Evolutionary conservation across 2,888 invertebrate genomes (phyloP).

Genomic region (Acleris laterana): DNA sequence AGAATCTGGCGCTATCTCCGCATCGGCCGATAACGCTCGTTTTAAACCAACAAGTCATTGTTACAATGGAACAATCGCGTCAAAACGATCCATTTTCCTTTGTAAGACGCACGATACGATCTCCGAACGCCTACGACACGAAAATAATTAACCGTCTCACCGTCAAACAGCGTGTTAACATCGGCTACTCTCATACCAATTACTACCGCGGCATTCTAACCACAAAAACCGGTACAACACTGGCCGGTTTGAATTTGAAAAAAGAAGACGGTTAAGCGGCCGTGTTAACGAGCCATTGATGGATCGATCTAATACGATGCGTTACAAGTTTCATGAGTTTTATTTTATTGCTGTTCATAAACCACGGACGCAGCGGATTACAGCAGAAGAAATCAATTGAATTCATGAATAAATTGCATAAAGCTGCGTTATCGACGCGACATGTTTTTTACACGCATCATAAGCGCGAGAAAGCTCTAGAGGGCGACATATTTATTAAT

Average conservation of each 20-base stretch:
- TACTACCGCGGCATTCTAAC: conserved; percentile 70
- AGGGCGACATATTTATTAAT: conserved; percentile 66
- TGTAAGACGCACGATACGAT: conserved; percentile 69
- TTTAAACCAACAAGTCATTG: conserved; percentile 58
- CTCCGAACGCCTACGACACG: conserved; percentile 77
- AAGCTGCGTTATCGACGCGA: conserved; percentile 73
- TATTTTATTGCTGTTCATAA: conserved; percentile 54
- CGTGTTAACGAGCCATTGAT: conserved; percentile 80
- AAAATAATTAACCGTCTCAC: conserved; percentile 80
- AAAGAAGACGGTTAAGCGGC: conserved; percentile 58
- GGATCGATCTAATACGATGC: conserved; percentile 75
- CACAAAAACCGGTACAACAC: conserved; percentile 73
- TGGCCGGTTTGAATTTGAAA: conserved; percentile 64
- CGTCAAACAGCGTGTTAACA: conserved; percentile 81
- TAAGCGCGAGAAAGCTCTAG: conserved; percentile 61
- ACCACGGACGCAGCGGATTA: conserved; percentile 59
- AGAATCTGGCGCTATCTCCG: conserved; percentile 32
- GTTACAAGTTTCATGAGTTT: conserved; percentile 61
- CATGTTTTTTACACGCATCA: conserved; percentile 71
- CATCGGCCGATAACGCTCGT: conserved; percentile 26
- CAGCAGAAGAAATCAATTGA: conserved; percentile 73
- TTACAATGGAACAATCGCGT: conserved; percentile 56
- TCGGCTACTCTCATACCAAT: conserved; percentile 81
- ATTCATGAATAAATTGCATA: conserved; percentile 78
- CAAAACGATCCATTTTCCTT: conserved; percentile 71